Percentiles rank a stretch among this genome's conserved stretches.
phyloP scores from a whole-genome alignment of 2,888 invertebrate genomes.

The Hyles lineata region DNA sequence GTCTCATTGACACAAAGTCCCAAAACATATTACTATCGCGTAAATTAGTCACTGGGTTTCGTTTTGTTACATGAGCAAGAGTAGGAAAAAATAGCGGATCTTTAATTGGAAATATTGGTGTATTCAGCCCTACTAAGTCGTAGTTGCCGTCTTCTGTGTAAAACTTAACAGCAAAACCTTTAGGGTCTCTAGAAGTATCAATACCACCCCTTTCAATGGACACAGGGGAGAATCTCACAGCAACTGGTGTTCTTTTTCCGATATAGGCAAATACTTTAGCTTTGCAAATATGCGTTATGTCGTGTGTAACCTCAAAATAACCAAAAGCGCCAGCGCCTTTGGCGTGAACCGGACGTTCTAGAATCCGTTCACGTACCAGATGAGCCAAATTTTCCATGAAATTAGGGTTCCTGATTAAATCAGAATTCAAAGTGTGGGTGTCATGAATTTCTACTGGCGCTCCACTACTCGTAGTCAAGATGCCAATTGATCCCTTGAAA shows the following conservation, averaged over 20 bases:
- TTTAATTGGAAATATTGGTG: constrained; percentile 93
- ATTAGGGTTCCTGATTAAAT: constrained; percentile 45
- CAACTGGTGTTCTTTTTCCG: constrained; percentile 90
- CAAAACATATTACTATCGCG: constrained; percentile 94
- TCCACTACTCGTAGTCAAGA: constrained; percentile 90
- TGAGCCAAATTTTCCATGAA: constrained; percentile 51
- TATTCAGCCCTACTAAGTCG: constrained; percentile 94
- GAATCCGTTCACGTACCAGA: constrained; percentile 93
- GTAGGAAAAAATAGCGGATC: constrained; percentile 93
- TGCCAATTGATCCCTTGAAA: constrained; percentile 75
- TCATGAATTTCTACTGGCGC: constrained; percentile 89
- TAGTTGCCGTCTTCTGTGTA: constrained; percentile 95
- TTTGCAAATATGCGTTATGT: constrained; percentile 89
- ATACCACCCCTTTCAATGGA: constrained; percentile 93
- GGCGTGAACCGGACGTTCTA: constrained; percentile 96
- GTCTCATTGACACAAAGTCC: constrained; percentile 93
- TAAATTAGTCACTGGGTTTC: constrained; percentile 93
- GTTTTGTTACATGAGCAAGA: constrained; percentile 94
- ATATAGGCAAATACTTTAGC: constrained; percentile 89
- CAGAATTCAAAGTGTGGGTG: constrained; percentile 89
- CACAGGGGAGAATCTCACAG: constrained; percentile 90
- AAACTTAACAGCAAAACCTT: constrained; percentile 95
- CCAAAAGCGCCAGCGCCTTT: constrained; percentile 95
- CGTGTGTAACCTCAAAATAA: constrained; percentile 92
- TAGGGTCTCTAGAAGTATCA: constrained; percentile 93